These are phyloP conservation scores for Leucoptera coffeella DNA, from an alignment of 2,888 invertebrate species.

Conservation along the genomic window DNA sequence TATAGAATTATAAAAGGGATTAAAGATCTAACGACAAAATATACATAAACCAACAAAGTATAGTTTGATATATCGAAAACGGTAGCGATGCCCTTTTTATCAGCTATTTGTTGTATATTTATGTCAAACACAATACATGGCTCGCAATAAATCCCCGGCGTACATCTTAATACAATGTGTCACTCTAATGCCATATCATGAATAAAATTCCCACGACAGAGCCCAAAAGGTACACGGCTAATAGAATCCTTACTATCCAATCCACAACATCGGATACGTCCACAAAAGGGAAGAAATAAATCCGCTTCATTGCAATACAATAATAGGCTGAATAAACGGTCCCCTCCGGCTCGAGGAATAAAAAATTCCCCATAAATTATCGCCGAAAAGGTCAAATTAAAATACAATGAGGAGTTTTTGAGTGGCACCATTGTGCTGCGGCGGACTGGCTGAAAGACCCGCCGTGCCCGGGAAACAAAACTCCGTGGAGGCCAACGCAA, in stretches of 20 bases:
- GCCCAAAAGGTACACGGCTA: too few species aligned
- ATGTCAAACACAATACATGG: too few species aligned
- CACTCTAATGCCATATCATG: background rate
- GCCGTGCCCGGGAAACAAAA: constrained; percentile 45
- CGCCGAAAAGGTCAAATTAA: constrained; percentile 54
- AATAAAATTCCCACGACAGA: background rate
- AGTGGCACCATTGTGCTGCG: constrained; percentile 49
- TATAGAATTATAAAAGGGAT: too few species aligned
- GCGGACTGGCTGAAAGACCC: constrained; percentile 46
- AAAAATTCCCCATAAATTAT: constrained; percentile 50
- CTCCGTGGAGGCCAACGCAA: constrained; percentile 50
- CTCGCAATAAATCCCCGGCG: too few species aligned
- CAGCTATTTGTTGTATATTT: too few species aligned
- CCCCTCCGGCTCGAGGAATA: constrained; percentile 13
- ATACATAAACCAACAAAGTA: too few species aligned
- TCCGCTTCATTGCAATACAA: constrained; percentile 16
- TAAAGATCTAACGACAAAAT: too few species aligned
- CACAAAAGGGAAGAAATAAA: constrained; percentile 36
- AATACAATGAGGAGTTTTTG: constrained; percentile 53
- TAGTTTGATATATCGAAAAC: too few species aligned
- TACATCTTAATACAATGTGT: too few species aligned
- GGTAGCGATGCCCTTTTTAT: too few species aligned
- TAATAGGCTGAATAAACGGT: constrained; percentile 45
- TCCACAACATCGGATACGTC: too few species aligned
- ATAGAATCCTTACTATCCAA: too few species aligned